These are phyloP conservation scores for Meiosimyza platycephala DNA, from an alignment of 2,888 invertebrate species.

Conservation along the genomic window DNA sequence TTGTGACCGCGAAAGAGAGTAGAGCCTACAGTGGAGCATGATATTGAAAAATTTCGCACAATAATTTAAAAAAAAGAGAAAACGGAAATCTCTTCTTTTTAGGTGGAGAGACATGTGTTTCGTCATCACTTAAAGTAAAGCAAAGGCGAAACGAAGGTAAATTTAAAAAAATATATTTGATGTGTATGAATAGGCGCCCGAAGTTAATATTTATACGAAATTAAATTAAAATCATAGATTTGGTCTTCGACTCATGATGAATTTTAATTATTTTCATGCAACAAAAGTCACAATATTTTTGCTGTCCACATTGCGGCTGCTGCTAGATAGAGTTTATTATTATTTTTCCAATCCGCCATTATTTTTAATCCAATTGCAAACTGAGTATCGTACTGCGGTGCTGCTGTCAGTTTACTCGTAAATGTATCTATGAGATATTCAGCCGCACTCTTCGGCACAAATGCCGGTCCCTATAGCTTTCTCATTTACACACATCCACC, in stretches of 20 bases:
- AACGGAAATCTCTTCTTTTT: background rate
- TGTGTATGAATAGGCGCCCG: background rate
- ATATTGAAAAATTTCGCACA: background rate
- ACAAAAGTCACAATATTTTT: no score
- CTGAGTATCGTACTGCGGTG: background rate
- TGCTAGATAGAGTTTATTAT: background rate
- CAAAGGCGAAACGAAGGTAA: background rate
- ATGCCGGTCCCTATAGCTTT: conserved; percentile 23
- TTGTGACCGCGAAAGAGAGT: background rate
- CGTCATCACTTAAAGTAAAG: conserved; percentile 51
- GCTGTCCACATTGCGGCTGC: background rate
- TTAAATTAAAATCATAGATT: background rate
- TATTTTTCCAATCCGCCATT: conserved; percentile 39
- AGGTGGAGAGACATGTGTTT: conserved; percentile 51
- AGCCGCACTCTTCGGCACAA: background rate
- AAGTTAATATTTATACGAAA: background rate
- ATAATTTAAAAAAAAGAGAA: no score
- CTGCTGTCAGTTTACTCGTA: background rate
- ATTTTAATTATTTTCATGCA: no score
- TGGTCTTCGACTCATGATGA: background rate
- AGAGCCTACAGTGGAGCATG: background rate
- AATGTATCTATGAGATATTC: conserved; percentile 30
- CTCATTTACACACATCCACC: conserved; percentile 36
- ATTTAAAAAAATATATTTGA: background rate
- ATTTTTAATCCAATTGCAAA: conserved; percentile 38